Percentiles rank a stretch among this genome's conserved stretches.
Evolutionary conservation across 2,113 vertebrate genomes (phyloP).

Genomic region (Tenebrosternarchus preto): DNA sequence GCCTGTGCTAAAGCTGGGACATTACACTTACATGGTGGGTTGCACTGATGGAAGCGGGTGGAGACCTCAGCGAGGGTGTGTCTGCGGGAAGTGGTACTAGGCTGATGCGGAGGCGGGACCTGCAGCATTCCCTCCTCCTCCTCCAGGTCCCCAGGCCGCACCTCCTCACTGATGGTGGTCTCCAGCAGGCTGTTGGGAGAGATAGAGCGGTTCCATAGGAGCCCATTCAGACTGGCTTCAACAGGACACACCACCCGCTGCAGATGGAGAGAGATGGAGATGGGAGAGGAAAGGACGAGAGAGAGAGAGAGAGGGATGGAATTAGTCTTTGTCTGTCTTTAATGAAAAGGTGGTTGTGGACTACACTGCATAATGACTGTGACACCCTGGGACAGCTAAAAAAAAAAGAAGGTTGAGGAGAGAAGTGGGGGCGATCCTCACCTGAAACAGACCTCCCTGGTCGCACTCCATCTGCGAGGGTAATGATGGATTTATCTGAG

Average conservation of each 20-base stretch:
- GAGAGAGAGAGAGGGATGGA: conserved; percentile 30
- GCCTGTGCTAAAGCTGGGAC: not conserved
- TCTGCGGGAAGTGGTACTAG: conserved; percentile 81
- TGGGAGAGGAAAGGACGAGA: conserved; percentile 11
- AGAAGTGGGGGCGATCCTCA: conserved; percentile 55
- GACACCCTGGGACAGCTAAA: not conserved
- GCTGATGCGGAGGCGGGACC: conserved; percentile 66
- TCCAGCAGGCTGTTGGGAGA: conserved; percentile 90
- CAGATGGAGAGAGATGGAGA: not conserved
- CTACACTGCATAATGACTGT: no score
- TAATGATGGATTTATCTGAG: conserved; percentile 74
- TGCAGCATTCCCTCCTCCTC: conserved; percentile 80
- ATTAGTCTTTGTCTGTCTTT: no score
- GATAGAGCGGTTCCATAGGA: conserved; percentile 82
- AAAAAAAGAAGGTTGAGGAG: not conserved
- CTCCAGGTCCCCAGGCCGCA: conserved; percentile 78
- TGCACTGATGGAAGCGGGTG: conserved; percentile 81
- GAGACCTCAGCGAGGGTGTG: conserved; percentile 93
- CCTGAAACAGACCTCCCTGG: conserved; percentile 84
- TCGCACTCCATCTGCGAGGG: conserved; percentile 86
- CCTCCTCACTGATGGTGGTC: conserved; percentile 87
- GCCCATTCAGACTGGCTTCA: conserved; percentile 80
- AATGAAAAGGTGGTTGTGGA: conserved; percentile 4
- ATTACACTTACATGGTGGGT: conserved; percentile 85
- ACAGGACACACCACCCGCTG: conserved; percentile 86